phyloP scores from a whole-genome alignment of 2,113 vertebrate species.

The Erinaceus europaeus region DNA sequence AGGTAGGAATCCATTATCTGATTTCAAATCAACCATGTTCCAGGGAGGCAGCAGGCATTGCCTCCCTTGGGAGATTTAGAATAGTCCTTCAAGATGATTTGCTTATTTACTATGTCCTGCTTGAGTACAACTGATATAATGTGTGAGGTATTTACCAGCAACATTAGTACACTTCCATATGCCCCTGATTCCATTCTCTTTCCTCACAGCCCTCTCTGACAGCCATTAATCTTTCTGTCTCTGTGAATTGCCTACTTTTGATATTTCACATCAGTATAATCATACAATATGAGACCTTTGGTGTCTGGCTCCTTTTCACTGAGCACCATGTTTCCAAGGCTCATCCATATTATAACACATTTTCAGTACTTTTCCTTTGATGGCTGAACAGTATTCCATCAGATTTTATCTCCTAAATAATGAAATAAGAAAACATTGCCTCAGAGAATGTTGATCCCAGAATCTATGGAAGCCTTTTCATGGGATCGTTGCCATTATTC shows the following conservation, averaged over 20 bases:
- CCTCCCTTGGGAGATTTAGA: rapidly evolving
- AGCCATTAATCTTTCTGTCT: no score
- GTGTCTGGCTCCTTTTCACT: no score
- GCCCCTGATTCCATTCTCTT: no score
- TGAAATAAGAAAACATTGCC: rapidly evolving
- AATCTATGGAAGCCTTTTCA: neutral
- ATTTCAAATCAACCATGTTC: neutral
- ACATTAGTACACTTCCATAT: no score
- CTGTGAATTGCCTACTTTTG: no score
- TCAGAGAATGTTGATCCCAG: rapidly evolving
- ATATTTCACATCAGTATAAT: no score
- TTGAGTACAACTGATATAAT: no score
- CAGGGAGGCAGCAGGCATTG: neutral
- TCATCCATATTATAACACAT: no score
- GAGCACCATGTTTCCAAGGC: no score
- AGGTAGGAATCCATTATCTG: neutral
- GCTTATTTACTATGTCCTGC: rapidly evolving
- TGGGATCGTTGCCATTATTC: rapidly evolving
- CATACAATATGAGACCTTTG: no score
- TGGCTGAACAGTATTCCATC: neutral
- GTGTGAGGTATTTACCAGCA: no score
- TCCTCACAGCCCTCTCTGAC: no score
- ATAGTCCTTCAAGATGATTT: neutral
- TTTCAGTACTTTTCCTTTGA: neutral
- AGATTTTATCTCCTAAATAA: neutral